Evolutionary conservation across 2,888 invertebrate species (phyloP).

Genomic region (Ophion ventricosus): DNA sequence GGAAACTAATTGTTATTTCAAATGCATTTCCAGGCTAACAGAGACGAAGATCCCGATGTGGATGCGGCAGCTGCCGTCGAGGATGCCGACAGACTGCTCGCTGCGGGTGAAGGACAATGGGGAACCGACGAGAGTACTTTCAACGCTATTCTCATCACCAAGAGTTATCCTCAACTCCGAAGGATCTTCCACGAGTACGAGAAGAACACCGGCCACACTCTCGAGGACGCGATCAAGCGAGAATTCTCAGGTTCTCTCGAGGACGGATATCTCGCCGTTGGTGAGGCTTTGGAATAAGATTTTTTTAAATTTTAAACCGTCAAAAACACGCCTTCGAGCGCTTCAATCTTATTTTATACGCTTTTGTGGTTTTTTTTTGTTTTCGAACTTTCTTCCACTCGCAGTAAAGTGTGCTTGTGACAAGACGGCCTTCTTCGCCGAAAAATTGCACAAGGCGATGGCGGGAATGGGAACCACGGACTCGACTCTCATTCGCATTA

Average conservation of each 20-base stretch:
- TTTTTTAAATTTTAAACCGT: not conserved
- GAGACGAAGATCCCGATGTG: slow-evolving; percentile 91
- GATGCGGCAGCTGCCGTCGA: slow-evolving; percentile 89
- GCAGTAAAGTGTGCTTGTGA: slow-evolving; percentile 91
- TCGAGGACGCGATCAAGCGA: slow-evolving; percentile 91
- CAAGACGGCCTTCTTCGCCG: slow-evolving; percentile 93
- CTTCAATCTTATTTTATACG: not conserved
- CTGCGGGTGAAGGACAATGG: slow-evolving; percentile 88
- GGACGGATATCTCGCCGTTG: slow-evolving; percentile 91
- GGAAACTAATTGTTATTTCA: slow-evolving; percentile 11
- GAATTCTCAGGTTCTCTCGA: slow-evolving; percentile 92
- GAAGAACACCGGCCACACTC: slow-evolving; percentile 89
- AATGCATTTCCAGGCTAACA: slow-evolving; percentile 84
- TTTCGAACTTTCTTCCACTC: not conserved
- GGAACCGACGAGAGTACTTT: slow-evolving; percentile 96
- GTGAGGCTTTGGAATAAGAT: slow-evolving; percentile 77
- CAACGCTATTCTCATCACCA: slow-evolving; percentile 92
- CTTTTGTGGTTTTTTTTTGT: slow-evolving; percentile 64
- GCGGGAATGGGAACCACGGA: slow-evolving; percentile 96
- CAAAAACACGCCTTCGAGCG: not conserved
- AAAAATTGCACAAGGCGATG: slow-evolving; percentile 93
- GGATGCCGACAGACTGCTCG: slow-evolving; percentile 92
- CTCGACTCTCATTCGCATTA: slow-evolving; percentile 92
- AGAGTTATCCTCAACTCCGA: slow-evolving; percentile 89
- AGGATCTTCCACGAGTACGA: slow-evolving; percentile 89